Percentiles rank a stretch among this genome's conserved stretches.
Evolutionary conservation across 2,888 invertebrate species (phyloP).

Genomic region (Myopa tessellatipennis): DNA sequence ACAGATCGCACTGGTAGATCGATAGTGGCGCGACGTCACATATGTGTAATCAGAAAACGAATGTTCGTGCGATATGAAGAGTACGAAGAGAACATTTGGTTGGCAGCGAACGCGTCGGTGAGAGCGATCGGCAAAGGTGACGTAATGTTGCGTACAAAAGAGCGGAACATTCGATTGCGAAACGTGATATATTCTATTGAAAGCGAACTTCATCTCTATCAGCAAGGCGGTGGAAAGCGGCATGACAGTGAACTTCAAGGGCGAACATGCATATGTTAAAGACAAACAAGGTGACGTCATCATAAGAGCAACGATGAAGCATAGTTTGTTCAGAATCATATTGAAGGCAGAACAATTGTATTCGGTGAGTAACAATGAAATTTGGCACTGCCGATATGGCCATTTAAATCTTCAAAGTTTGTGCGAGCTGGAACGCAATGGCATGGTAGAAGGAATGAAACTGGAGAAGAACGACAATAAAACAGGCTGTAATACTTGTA

Average conservation of each 20-base stretch:
- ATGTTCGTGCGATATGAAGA: slow-evolving; percentile 39
- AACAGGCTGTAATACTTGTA: slow-evolving; percentile 33
- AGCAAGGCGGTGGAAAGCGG: slow-evolving; percentile 43
- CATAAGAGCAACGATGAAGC: slow-evolving; percentile 21
- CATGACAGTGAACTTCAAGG: slow-evolving; percentile 31
- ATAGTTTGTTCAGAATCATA: slow-evolving; percentile 33
- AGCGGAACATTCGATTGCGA: slow-evolving; percentile 24
- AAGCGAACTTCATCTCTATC: slow-evolving; percentile 47
- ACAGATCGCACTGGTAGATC: slow-evolving; percentile 39
- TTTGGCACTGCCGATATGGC: slow-evolving; percentile 40
- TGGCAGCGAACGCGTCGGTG: slow-evolving; percentile 35
- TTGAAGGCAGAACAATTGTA: slow-evolving; percentile 27
- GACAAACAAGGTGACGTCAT: slow-evolving; percentile 26
- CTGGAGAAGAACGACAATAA: neutral
- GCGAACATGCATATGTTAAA: slow-evolving; percentile 30
- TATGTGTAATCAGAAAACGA: slow-evolving; percentile 40
- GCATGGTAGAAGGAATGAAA: slow-evolving; percentile 37
- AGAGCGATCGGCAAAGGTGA: slow-evolving; percentile 27
- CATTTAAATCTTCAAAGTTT: slow-evolving; percentile 40
- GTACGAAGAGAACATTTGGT: slow-evolving; percentile 13
- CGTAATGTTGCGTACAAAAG: slow-evolving; percentile 16
- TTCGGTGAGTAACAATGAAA: slow-evolving; percentile 26
- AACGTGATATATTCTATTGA: slow-evolving; percentile 45
- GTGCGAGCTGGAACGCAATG: slow-evolving; percentile 20
- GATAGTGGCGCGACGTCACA: slow-evolving; percentile 44